These are phyloP conservation scores for Phoeniculus purpureus DNA, from an alignment of 2,797 vertebrate species.

Conservation along the genomic window DNA sequence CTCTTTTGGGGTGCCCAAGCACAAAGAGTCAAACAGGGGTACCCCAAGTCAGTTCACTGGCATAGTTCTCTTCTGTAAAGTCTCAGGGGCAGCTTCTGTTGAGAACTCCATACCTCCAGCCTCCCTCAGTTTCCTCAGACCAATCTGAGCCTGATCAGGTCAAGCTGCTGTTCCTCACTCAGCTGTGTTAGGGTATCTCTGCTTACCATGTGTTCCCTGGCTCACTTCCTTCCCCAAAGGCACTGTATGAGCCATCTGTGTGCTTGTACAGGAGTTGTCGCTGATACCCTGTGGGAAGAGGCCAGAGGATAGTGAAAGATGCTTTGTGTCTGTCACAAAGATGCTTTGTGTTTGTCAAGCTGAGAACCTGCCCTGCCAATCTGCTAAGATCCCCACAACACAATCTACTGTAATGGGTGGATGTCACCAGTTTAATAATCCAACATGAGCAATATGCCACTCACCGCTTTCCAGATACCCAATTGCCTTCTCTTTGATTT, in stretches of 20 bases:
- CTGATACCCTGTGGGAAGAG: conserved; percentile 83
- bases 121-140: neutral
- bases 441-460: neutral
- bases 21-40: neutral
- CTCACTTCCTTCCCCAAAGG: conserved; percentile 81
- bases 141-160: neutral
- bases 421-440: neutral
- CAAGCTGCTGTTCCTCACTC: neutral
- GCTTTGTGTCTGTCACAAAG: neutral
- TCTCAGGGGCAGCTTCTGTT: neutral
- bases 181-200: neutral
- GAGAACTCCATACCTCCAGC: neutral
- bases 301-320: neutral
- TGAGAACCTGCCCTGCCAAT: neutral
- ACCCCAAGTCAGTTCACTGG: neutral
- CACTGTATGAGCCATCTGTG: conserved; percentile 87
- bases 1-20: neutral
- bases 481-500: conserved; percentile 76
- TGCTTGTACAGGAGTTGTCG: conserved; percentile 87
- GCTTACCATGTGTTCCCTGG: conserved; percentile 89
- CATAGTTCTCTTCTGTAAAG: neutral
- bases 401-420: too few relatives aligned
- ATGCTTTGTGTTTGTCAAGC: neutral
- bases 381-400: neutral
- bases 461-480: conserved; percentile 84